Base-by-base conservation (phyloP, 92 coral and sea anemone genomes). In the Zoanthus solanderi region DNA sequence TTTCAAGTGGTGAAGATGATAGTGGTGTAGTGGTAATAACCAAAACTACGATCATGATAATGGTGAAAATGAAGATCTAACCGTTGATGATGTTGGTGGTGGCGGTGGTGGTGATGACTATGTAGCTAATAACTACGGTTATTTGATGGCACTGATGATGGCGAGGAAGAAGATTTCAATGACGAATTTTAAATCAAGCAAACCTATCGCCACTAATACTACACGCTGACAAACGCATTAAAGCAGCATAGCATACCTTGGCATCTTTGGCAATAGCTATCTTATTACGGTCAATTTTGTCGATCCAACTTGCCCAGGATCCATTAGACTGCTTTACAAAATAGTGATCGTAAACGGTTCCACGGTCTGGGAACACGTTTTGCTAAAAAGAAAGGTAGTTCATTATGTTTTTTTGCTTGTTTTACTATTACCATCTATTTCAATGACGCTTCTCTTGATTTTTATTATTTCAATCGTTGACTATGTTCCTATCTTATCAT, bases 281-380 rank as follows among this genome's bases (percentile, higher is more conserved):
- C 76, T 92, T 97, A 3, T 90, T 76, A 60, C 93, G 96, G 81
- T 97, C 95, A 32, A 96, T 90, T 75, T 89, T 80, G 46, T 97
- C 99, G 75, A 97, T 91, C 99, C 99, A 97, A 91, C 93, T 97
- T n/a, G 75, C 85, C 99, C 99, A 97, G 0, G 95, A 95, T 13
- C 99, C 99, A 67, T 94, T 91, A 69, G 99, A 97, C 91, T 97
- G 99, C 88, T 97, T 97, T 12, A 97, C 99, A 81, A 97, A 97
- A 83, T 95, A 97, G 57, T 95, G 95, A 84, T 97, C 99, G 80
- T 95, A 97, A 46, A 97, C 98, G 7, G 95, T 95, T 15, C 99
- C 99, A 9, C 96, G 97, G 85, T 97, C 99, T 1, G 99, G 99
- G 83, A 97, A 97, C 42, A 97, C 98, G 87, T 95, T 92, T 97